Conservation (phyloP, 2,888 invertebrate species). For the Operophtera brumata region DNA sequence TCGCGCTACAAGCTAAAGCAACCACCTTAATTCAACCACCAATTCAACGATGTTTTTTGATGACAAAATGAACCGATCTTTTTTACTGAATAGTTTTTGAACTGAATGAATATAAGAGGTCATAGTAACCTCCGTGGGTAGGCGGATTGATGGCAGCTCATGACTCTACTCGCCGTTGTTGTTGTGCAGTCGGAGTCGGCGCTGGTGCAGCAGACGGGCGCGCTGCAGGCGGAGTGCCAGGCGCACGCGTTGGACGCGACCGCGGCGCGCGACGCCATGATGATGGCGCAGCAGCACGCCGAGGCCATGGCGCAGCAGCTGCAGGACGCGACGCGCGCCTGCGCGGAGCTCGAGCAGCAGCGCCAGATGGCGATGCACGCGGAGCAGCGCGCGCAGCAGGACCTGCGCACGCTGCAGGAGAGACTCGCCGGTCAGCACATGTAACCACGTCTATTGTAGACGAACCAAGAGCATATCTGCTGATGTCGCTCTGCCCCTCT, state of each 20-base stretch:
- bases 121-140: no score
- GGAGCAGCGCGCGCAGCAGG: constrained; percentile 75
- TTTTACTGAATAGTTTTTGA: no score
- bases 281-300: constrained; percentile 75
- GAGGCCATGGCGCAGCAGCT: constrained; percentile 78
- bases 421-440: constrained; percentile 46
- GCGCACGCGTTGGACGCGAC: constrained; percentile 61
- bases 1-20: no score
- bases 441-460: no score
- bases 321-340: constrained; percentile 78
- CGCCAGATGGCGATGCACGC: constrained; percentile 65
- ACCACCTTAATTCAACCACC: no score
- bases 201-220: constrained; percentile 67
- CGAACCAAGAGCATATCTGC: no score
- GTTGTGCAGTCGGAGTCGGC: constrained; percentile 54
- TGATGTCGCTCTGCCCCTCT: no score
- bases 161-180: no score
- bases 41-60: no score
- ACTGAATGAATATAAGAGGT: no score
- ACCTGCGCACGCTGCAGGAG: constrained; percentile 72
- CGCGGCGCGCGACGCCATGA: constrained; percentile 61
- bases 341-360: constrained; percentile 78
- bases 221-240: constrained; percentile 65
- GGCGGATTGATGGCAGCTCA: no score
- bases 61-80: no score